Evolutionary conservation across 1,140 invertebrate genomes (phyloP), one percentile per base, ranked within the genome.

Genomic region (Marisa cornuarietis): DNA sequence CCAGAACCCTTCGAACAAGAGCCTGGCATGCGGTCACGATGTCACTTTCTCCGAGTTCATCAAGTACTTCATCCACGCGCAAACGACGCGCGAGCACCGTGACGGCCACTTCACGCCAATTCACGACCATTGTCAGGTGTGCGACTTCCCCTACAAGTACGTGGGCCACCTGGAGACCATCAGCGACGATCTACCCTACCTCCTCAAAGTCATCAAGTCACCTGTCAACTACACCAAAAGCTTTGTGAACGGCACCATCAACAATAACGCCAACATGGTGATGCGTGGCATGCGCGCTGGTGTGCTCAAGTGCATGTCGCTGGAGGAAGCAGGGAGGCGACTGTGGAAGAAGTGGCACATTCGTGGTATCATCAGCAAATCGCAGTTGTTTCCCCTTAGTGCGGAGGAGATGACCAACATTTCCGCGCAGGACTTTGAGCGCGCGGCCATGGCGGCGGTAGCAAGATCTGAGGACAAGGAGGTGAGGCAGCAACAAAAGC

Each of bases 11-110:
- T 80, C 82, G 0, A 72, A 76, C 20, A 62, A 80, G 9, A 84
- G 83, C n/a, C 74, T 82, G 22, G 58, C 80, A 24, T 89, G 88
- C 80, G 88, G 88, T 13, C 84, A 88, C 81, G 87, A 89, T 74
- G 83, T 88, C 16, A 88, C 87, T 20, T 89, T 89, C 80, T 66
- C 72, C 0, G 88, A 89, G 71, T 89, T 89, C 77, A 82, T 87
- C 14, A 76, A 83, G 52, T 88, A 88, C 71, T 84, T 89, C 62
- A 84, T 89, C 26, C 77, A 85, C 82, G 83, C 84, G 0, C 84
- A 87, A 66, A 18, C n/a, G n/a, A 81, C 81, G 6, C 86, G 88
- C 65, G 75, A 82, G 13, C 62, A 81, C 16, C 68, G 87, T 18
- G 74, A 76, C 31, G 58, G 74, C 3, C 61, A 66, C 24, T 76